These are phyloP conservation scores for Malurus splendens DNA, from an alignment of 2,797 vertebrate genomes.

Conservation along the genomic window DNA sequence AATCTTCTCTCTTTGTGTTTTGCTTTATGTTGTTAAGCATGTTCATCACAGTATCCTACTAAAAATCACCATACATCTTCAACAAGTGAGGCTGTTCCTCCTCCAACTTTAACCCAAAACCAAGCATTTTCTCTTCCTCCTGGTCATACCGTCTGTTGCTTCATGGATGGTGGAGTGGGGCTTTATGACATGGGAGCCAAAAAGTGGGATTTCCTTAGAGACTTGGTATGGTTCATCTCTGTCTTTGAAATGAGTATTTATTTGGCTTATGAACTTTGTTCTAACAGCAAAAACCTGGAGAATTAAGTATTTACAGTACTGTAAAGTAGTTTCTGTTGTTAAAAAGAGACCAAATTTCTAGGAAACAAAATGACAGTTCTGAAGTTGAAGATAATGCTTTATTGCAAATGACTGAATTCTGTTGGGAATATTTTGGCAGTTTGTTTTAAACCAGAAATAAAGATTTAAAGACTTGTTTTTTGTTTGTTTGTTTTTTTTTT, in stretches of 20 bases:
- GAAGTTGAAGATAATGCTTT: background rate
- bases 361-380: background rate
- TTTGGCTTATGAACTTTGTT: background rate
- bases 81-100: constrained; percentile 91
- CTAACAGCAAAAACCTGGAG: background rate
- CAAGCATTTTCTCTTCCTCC: constrained; percentile 92
- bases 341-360: background rate
- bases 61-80: constrained; percentile 91
- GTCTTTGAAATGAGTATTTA: background rate
- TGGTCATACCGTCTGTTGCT: constrained; percentile 92
- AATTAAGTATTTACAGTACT: background rate
- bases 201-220: constrained; percentile 97
- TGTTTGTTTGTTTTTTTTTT: background rate
- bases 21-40: constrained; percentile 67
- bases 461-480: background rate
- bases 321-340: background rate
- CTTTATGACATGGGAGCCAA: constrained; percentile 94
- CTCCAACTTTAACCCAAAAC: constrained; percentile 85
- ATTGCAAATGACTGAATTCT: background rate
- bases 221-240: constrained; percentile 80
- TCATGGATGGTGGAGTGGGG: constrained; percentile 96
- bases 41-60: constrained; percentile 72
- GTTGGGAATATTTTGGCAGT: background rate
- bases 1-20: background rate
- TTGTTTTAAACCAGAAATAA: background rate